Evolutionary conservation across 1,140 invertebrate genomes (phyloP).

Genomic region (Trialeurodes vaporariorum): DNA sequence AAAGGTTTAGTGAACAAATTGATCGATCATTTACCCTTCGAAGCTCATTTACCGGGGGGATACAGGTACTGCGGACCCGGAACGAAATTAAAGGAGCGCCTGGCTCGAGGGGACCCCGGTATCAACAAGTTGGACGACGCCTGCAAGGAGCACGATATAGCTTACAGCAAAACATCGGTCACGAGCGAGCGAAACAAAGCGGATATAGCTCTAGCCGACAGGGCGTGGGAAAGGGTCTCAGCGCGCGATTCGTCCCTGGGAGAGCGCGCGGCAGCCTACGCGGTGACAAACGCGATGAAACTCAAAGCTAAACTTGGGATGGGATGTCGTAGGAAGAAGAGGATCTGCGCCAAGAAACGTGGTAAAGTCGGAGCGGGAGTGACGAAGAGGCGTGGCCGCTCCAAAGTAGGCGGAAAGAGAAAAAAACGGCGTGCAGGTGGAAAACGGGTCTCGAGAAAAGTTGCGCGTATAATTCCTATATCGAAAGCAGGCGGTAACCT

Average conservation of each 20-base stretch:
- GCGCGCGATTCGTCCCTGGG: slow-evolving; percentile 30
- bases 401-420: neutral
- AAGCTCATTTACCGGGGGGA: slow-evolving; percentile 35
- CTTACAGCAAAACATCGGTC: slow-evolving; percentile 22
- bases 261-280: too few species aligned
- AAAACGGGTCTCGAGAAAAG: neutral
- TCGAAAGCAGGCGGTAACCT: neutral
- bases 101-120: too few species aligned
- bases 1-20: slow-evolving; percentile 28
- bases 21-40: slow-evolving; percentile 35
- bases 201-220: slow-evolving; percentile 31
- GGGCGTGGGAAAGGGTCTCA: slow-evolving; percentile 32
- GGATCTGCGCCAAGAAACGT: too few species aligned
- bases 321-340: too few species aligned
- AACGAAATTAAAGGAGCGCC: slow-evolving; percentile 34
- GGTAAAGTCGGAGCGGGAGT: too few species aligned
- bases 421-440: neutral
- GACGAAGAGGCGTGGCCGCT: too few species aligned
- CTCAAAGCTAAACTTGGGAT: slow-evolving; percentile 24
- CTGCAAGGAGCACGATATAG: too few species aligned
- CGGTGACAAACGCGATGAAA: too few species aligned
- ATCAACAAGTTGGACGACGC: too few species aligned
- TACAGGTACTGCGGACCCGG: slow-evolving; percentile 38
- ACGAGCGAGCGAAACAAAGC: slow-evolving; percentile 30
- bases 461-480: neutral